phyloP scores from a whole-genome alignment of 2,113 vertebrate genomes.

The Leptobrachium leishanense region DNA sequence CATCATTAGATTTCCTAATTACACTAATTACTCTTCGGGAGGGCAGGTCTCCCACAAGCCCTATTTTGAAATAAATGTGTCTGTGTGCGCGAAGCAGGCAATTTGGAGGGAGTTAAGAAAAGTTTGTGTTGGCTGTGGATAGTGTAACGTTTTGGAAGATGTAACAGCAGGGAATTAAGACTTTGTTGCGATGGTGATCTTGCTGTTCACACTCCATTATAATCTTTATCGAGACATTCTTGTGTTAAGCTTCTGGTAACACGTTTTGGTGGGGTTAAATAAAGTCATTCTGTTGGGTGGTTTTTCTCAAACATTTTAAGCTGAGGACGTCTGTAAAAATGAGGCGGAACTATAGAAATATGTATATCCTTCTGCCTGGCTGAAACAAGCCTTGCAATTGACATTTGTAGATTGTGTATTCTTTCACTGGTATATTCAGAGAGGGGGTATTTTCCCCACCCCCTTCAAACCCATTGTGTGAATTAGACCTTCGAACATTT shows the following conservation, averaged over 20 bases:
- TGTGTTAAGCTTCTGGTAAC: constrained; percentile 16
- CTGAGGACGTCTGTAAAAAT: too few relatives aligned
- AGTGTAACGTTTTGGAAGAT: constrained; percentile 64
- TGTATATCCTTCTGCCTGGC: too few relatives aligned
- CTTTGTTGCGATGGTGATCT: constrained; percentile 62
- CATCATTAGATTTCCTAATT: constrained; percentile 27
- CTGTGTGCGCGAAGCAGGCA: constrained; percentile 46
- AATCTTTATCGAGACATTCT: constrained; percentile 2
- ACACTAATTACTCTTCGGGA: constrained; percentile 29
- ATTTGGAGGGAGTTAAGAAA: constrained; percentile 59
- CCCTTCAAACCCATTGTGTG: too few relatives aligned
- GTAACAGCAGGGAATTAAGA: constrained; percentile 65
- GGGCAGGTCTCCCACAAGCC: constrained; percentile 22
- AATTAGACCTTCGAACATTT: too few relatives aligned
- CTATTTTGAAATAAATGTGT: constrained; percentile 51
- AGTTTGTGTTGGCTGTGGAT: constrained; percentile 59
- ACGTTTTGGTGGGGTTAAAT: not conserved
- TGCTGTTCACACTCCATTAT: constrained; percentile 29
- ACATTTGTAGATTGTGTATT: too few relatives aligned
- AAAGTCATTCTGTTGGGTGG: not conserved
- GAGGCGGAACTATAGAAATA: too few relatives aligned
- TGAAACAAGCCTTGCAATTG: too few relatives aligned
- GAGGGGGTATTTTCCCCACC: too few relatives aligned
- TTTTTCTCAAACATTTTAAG: too few relatives aligned
- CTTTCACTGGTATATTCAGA: too few relatives aligned